Evolutionary conservation across 2,888 invertebrate genomes (phyloP), one percentile per base, ranked within the genome.

Genomic region (Stenotaenia linearis): DNA sequence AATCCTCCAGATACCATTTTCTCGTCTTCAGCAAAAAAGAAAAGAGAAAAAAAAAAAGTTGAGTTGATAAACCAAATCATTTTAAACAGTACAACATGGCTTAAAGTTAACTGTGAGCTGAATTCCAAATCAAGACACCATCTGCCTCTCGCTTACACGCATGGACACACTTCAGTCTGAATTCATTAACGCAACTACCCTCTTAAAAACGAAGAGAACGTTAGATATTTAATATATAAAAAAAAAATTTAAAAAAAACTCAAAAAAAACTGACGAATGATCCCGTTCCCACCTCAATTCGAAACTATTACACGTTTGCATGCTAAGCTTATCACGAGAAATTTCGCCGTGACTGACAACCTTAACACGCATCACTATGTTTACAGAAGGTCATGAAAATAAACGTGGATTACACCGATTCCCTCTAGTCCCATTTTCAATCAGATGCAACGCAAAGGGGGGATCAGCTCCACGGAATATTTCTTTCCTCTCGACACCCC

Each of bases 71-170:
- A 23, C 56, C 56, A 56, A 56, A 21, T 56, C 56, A 56, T 5
- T 56, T 56, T 56, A 23, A 56, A 56, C 23, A 56, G 56, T 56
- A 56, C 15, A 56, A 56, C 56, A 23, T 18, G 21, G 18, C 56
- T 56, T 23, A 56, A 56, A 23, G 21, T 56, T 56, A 56, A 56
- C 56, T 56, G 56, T 56, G 56, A 56, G 56, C 56, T 56, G 56
- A 56, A 56, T 56, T 56, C 56, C 18, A 56, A 56, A 56, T 56
- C 56, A 56, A 56, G 56, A 56, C 56, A 56, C 56, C 56, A 56
- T 56, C 56, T 56, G 56, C 56, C 56, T 56, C 56, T 56, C 56
- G 23, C 56, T 56, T 56, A 56, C 56, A 56, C 56, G 56, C 56
- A 56, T 56, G 56, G 56, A 18, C 56, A 56, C 56, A 56, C 56